Base-by-base conservation (phyloP, 2,113 vertebrate genomes). In the Toxotes jaculatrix region DNA sequence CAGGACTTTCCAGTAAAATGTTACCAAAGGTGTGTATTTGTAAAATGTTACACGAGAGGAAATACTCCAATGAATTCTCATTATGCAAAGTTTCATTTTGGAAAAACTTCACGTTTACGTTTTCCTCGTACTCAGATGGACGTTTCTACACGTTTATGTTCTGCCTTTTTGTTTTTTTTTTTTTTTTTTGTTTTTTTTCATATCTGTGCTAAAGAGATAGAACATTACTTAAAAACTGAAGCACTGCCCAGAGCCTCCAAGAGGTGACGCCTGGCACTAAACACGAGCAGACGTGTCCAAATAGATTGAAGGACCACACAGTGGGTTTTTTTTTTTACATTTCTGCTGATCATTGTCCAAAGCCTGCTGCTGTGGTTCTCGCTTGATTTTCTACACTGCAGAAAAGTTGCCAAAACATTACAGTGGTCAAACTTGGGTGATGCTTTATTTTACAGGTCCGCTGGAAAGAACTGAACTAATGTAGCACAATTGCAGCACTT, bases 61-160 rank as follows among this genome's bases (percentile, higher is more conserved):
- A 77, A 95, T 95, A 59, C 49, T 79, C 42, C 84, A 56, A 88
- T 95, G 93, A 96, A 95, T 95, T 91, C 94, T 96, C 96, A 95
- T 91, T 97, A 97, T 96, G 96, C 96, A 97, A 88, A 43, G 91
- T 92, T 95, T 94, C 88, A 85, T 95, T 82, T 71, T 27, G 27
- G 94, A 95, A 94, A 95, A 96, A 94, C 95, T 95, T 95, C 92
- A 89, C 76, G 93, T 95, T 95, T 94, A 49, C 49, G 73, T 76
- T 77, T 94, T 93, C 94, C 94, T 94, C 62, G 91, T 93, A 93
- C 95, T 94, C 86, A 95, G 91, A 95, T 53, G 93, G 93, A 96
- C 55, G 19, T 94, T 94, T 96, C 93, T 93, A 95, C 93, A 96
- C 95, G 95, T 96, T 96, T 96, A 91, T 95, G 93, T 91, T 95